Base-by-base conservation (phyloP, 2,113 vertebrate species). In the Connochaetes taurinus region DNA sequence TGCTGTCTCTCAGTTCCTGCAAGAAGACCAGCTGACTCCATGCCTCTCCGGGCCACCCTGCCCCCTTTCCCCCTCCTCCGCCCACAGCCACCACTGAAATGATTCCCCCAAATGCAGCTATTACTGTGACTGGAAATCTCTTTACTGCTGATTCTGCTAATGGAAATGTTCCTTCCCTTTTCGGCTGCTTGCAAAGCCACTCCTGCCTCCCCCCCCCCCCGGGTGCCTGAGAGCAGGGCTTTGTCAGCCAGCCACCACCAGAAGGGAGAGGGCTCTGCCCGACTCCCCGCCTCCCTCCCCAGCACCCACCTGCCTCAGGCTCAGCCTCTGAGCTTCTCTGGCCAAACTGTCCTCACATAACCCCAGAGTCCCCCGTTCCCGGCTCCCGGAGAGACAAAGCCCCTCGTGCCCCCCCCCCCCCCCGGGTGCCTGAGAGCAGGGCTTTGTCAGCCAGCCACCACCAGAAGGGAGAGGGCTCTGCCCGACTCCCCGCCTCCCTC, bases 111-210 rank as follows among this genome's bases (percentile, higher is more conserved):
- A 99, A 98, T 92, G 97, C 98, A 98, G 98, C 98, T 98, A 98
- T 99, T 98, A 99, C 98, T 98, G 98, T 98, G 98, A 98, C 98
- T 98, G 98, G 98, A 97, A 98, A 98, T 99, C 98, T 98, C 97
- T 98, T 97, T 98, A 98, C 98, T 98, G 98, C 98, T 98, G 98
- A 98, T 99, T 98, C 96, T 98, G 98, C 98, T 98, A 98, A 99
- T 98, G 98, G 98, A 99, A 99, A 98, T 98, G 97, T 98, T 98
- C 97, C 98, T 98, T 98, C 98, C 98, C 91, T 98, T 98, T 17
- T 87, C 97, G 88, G 98, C 97, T 97, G 97, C 98, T 98, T 98
- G 97, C 98, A 98, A 97, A 98, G 97, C 98, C 98, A 82, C 95
- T 87, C 60, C 31, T 29, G 85, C 97, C 97, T 98, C 89, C 6